phyloP scores from a whole-genome alignment of 2,113 vertebrate species.

The Eptatretus burgeri region DNA sequence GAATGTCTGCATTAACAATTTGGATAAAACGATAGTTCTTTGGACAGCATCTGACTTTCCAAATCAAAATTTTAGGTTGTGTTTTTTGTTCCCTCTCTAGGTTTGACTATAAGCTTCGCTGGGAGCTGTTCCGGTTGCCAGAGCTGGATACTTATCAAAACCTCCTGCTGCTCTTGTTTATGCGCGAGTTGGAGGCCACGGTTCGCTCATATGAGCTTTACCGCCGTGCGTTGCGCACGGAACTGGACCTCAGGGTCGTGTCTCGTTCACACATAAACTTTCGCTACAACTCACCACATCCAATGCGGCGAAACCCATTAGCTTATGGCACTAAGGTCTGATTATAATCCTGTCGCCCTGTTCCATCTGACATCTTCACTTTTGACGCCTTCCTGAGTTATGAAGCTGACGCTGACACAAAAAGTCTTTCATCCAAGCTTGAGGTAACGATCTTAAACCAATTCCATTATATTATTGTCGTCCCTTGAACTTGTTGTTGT shows the following conservation, averaged over 20 bases:
- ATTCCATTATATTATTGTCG: too few relatives aligned
- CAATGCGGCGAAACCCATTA: too few relatives aligned
- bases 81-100: conserved; percentile 15
- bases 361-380: too few relatives aligned
- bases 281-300: too few relatives aligned
- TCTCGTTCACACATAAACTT: too few relatives aligned
- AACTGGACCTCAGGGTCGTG: conserved; percentile 25
- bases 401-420: too few relatives aligned
- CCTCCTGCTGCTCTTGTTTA: conserved; percentile 94
- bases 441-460: too few relatives aligned
- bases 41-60: not conserved
- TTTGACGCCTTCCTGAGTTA: too few relatives aligned
- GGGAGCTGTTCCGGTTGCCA: conserved; percentile 91
- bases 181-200: conserved; percentile 93
- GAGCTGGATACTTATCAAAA: conserved; percentile 96
- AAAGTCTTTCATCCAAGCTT: too few relatives aligned
- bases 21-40: not conserved
- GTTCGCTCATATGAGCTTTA: conserved; percentile 88
- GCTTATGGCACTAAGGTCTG: too few relatives aligned
- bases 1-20: not conserved
- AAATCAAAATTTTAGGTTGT: conserved; percentile 1
- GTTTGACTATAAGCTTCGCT: conserved; percentile 94
- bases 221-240: conserved; percentile 48
- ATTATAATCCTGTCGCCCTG: too few relatives aligned
- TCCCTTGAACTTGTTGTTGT: too few relatives aligned